Evolutionary conservation across 2,113 vertebrate genomes (phyloP), one percentile per base, ranked within the genome.

Genomic region (Hemibates koningsi): DNA sequence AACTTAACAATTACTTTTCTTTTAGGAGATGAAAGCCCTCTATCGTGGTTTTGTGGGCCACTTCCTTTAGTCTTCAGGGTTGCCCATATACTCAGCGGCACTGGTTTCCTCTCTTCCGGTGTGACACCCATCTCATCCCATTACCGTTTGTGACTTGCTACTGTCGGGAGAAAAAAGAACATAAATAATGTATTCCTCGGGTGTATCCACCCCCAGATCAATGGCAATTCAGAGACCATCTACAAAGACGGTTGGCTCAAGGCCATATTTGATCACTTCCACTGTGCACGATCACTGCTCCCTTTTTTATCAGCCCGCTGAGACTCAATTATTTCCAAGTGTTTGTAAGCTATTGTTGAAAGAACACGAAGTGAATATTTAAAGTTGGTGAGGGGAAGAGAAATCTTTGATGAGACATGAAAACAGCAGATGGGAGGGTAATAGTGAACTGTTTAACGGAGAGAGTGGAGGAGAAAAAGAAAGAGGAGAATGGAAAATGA

Each of bases 201-300:
- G 87, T 93, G 95, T 93, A 94, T 94, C 93, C 93, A 91, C 91
- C 94, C 91, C 91, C 89, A 87, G 96, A 96, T 97, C 96, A 96
- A 96, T 96, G 95, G 91, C 83, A 93, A 95, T 92, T 94, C 94
- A 96, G 96, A 96, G 94, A 94, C 86, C 91, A 95, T 95, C 95
- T 96, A 94, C 96, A 96, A 96, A 96, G 95, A 90, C 86, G 48
- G 92, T 94, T 94, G 95, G 96, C 96, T 96, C 92, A 94, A 95
- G 96, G 96, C 96, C 95, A 96, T 93, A 96, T 96, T 95, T 96
- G 95, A 96, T 96, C 95, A 94, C 94, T 96, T 96, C 92, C 93
- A 92, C 91, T 92, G 86, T 29, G 81, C 82, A 61, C 88, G 53
- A 90, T 93, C 86, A 80, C 86, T 90, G 88, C 86, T 91, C 82